phyloP scores from a whole-genome alignment of 2,797 vertebrate species.

The Anguilla anguilla region DNA sequence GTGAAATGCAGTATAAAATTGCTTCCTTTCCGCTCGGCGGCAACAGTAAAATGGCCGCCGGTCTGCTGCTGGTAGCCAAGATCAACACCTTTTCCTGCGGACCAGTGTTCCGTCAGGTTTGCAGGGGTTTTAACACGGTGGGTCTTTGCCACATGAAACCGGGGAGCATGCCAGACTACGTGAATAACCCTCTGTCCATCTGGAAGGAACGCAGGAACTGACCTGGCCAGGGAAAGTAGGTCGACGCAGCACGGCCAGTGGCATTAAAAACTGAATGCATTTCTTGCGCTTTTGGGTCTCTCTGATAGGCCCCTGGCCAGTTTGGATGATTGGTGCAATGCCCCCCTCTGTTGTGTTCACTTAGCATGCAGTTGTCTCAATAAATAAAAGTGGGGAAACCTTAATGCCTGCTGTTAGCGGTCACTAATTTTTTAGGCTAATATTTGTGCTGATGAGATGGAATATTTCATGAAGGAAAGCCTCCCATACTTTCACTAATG shows the following conservation, averaged over 20 bases:
- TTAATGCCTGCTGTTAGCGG: not conserved
- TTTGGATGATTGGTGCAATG: not conserved
- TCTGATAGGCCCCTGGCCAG: not conserved
- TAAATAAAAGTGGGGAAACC: not conserved
- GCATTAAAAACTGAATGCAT: not conserved
- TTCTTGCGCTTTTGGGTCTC: not conserved
- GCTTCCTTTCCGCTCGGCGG: not conserved
- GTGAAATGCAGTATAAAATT: not conserved
- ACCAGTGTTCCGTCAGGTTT: not conserved
- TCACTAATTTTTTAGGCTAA: not conserved
- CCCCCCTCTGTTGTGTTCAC: not conserved
- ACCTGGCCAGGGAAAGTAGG: constrained; percentile 1
- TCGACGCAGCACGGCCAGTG: not conserved
- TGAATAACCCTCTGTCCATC: constrained; percentile 10
- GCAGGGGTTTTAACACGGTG: not conserved
- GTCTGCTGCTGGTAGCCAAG: not conserved
- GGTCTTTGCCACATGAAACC: constrained; percentile 18
- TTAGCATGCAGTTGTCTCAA: not conserved
- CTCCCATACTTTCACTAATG: not conserved
- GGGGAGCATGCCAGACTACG: not conserved
- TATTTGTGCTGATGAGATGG: not conserved
- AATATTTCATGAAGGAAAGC: not conserved
- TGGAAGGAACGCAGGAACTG: not conserved
- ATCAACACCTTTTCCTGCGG: not conserved
- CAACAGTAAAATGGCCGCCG: not conserved